phyloP scores from a whole-genome alignment of 2,797 vertebrate species.

The Helicolenus hilgendorfi region DNA sequence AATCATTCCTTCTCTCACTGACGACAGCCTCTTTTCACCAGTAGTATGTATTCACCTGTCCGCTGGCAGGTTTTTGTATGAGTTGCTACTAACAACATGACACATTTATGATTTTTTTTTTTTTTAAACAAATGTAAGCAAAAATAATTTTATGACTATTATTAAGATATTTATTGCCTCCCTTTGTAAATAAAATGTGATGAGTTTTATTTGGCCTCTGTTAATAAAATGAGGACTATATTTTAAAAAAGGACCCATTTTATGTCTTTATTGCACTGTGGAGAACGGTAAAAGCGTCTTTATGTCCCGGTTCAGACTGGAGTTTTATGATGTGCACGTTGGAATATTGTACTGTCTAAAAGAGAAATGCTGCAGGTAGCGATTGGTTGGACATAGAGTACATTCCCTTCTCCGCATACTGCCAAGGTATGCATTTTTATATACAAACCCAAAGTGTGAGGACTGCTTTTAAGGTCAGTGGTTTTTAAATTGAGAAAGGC shows the following conservation, averaged over 20 bases:
- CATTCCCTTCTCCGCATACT: constrained; percentile 83
- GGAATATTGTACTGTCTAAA: constrained; percentile 32
- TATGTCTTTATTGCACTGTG: constrained; percentile 66
- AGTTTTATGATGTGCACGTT: constrained; percentile 11
- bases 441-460: constrained; percentile 80
- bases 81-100: constrained; percentile 92
- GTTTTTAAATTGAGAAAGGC: constrained; percentile 64
- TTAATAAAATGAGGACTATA: constrained; percentile 94
- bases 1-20: constrained; percentile 43
- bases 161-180: constrained; percentile 94
- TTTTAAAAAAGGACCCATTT: constrained; percentile 81
- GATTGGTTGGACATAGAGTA: constrained; percentile 64
- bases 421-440: constrained; percentile 87
- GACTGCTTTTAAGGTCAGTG: constrained; percentile 70
- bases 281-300: background rate
- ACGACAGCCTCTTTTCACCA: constrained; percentile 63
- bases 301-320: background rate
- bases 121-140: constrained; percentile 90
- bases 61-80: constrained; percentile 81
- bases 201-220: constrained; percentile 93
- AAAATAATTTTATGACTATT: constrained; percentile 94
- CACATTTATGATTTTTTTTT: constrained; percentile 88
- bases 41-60: constrained; percentile 84
- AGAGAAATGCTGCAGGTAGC: constrained; percentile 75
- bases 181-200: constrained; percentile 93